Percentiles rank a stretch among this genome's conserved stretches.
Evolutionary conservation across 2,797 vertebrate genomes (phyloP).

Genomic region (Lepilemur septentrionalis): DNA sequence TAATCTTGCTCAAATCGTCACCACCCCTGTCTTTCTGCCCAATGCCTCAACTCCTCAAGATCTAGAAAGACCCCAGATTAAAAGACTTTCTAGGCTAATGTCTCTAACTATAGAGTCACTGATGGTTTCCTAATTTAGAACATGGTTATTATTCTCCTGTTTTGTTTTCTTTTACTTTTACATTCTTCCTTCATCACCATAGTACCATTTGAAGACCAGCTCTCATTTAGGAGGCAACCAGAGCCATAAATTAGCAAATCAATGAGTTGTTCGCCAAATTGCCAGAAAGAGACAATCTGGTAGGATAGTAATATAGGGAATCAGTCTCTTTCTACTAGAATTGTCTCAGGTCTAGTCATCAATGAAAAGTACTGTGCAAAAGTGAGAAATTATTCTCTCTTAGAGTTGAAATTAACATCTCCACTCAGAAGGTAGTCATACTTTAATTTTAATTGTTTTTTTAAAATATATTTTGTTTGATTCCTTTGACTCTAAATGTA

Average conservation of each 20-base stretch:
- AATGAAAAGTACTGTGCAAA: neutral
- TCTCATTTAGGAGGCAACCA: neutral
- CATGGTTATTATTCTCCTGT: neutral
- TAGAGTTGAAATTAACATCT: neutral
- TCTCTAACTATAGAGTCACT: neutral
- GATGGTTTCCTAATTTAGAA: neutral
- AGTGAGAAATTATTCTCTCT: neutral
- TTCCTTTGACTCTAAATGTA: neutral
- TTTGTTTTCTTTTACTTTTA: neutral
- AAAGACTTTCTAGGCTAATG: neutral
- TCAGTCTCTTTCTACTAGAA: neutral
- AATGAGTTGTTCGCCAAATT: neutral
- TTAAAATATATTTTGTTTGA: neutral
- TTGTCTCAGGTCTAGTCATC: neutral
- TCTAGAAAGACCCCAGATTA: neutral
- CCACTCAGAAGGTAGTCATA: neutral
- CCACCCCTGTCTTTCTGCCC: neutral
- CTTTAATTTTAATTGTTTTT: constrained; percentile 21
- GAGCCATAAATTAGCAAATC: neutral
- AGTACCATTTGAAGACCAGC: neutral
- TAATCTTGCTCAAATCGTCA: neutral
- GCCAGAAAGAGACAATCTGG: neutral
- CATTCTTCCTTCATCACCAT: neutral
- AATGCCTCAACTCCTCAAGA: neutral
- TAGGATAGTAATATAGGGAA: neutral